Evolutionary conservation across 2,888 invertebrate species (phyloP).

Genomic region (Chironomus riparius): DNA sequence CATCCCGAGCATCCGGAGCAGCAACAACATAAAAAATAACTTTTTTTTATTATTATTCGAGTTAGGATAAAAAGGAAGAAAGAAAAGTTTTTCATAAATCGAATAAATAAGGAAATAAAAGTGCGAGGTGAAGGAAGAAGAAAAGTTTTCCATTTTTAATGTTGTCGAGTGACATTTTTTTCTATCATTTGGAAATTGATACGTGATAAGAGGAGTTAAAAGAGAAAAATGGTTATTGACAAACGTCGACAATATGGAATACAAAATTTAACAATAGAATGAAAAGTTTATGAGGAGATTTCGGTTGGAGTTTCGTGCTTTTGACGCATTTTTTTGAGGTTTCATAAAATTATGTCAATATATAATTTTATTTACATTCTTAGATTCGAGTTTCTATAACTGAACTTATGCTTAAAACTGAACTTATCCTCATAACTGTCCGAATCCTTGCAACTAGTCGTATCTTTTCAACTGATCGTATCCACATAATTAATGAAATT

Average conservation of each 20-base stretch:
- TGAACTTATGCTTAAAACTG: too few species aligned
- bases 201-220: neutral
- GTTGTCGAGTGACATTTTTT: neutral
- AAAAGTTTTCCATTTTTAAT: constrained; percentile 1
- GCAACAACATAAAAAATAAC: neutral
- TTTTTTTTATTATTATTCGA: neutral
- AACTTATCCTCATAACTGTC: too few species aligned
- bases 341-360: too few species aligned
- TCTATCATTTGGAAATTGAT: neutral
- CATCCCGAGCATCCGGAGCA: neutral
- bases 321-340: neutral
- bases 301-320: neutral
- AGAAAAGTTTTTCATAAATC: neutral
- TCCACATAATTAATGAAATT: too few species aligned
- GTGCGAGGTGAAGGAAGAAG: neutral
- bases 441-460: too few species aligned
- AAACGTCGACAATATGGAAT: neutral
- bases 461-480: too few species aligned
- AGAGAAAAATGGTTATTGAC: neutral
- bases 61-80: neutral
- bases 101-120: neutral
- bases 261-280: neutral
- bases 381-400: too few species aligned
- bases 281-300: neutral
- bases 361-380: too few species aligned